Conservation (phyloP, 2,797 vertebrate species). For the Periparus ater region DNA sequence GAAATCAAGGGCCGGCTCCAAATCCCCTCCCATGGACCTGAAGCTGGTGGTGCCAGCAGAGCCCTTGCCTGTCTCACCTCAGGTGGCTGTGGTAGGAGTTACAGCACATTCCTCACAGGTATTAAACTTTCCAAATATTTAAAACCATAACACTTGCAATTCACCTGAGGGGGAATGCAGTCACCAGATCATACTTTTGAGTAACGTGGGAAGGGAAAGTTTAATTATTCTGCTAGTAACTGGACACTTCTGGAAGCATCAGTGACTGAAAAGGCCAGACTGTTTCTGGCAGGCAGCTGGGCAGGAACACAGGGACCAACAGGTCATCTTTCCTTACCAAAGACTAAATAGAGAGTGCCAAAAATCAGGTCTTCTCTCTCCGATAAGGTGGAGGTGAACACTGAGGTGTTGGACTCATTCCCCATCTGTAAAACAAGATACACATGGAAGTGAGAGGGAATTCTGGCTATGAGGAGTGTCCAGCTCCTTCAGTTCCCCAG, state of each 20-base stretch:
- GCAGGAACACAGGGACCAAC: not conserved
- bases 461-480: not conserved
- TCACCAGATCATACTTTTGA: not conserved
- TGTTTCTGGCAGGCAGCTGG: not conserved
- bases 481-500: fast-evolving
- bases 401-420: slow-evolving; percentile 80
- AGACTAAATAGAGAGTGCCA: slow-evolving; percentile 80
- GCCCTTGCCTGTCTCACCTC: not conserved
- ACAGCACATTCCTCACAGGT: fast-evolving
- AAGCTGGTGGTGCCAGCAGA: not conserved
- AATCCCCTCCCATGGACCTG: not conserved
- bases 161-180: not conserved
- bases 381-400: slow-evolving; percentile 79
- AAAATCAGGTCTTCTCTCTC: slow-evolving; percentile 84
- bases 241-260: not conserved
- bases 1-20: not conserved
- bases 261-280: not conserved
- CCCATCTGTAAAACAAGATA: slow-evolving; percentile 80
- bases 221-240: not conserved
- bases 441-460: not conserved
- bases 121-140: not conserved
- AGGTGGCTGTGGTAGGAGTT: not conserved
- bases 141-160: not conserved
- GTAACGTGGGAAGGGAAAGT: not conserved
- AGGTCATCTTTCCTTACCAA: slow-evolving; percentile 76